Percentiles rank a stretch among this genome's conserved stretches.
Conservation (phyloP, 2,113 vertebrate species). For the Embiotoca jacksoni region DNA sequence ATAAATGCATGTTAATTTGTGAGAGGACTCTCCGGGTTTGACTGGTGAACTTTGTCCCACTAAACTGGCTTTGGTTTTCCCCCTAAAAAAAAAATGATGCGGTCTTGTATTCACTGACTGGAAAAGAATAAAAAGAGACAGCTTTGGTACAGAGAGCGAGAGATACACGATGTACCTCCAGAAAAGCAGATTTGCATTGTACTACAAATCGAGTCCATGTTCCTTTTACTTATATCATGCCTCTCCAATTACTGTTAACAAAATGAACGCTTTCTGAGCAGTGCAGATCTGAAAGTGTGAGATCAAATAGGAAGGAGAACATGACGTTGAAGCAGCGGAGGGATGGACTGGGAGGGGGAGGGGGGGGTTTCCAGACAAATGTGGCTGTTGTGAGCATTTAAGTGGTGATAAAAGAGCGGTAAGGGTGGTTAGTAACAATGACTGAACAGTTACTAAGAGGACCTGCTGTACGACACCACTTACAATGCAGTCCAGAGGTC, state of each 20-base stretch:
- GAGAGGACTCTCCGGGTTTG: neutral
- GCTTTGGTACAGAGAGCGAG: constrained; percentile 31
- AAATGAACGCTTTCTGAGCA: constrained; percentile 31
- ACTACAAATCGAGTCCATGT: constrained; percentile 58
- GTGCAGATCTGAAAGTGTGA: constrained; percentile 30
- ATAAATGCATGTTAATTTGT: no score
- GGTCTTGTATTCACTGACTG: neutral
- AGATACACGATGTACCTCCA: constrained; percentile 30
- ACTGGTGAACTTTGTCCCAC: constrained; percentile 16
- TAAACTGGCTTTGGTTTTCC: neutral
- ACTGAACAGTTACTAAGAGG: no score
- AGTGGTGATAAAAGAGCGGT: neutral
- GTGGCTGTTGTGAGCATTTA: neutral
- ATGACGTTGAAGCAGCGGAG: constrained; percentile 23
- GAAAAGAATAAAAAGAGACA: constrained; percentile 33
- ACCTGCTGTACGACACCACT: no score
- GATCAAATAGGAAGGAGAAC: constrained; percentile 54
- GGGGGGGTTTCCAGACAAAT: constrained; percentile 23
- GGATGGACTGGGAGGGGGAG: neutral
- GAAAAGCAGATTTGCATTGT: constrained; percentile 57
- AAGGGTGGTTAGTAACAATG: no score
- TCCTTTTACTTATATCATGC: constrained; percentile 50
- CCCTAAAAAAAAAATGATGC: neutral
- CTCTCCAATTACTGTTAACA: constrained; percentile 63
- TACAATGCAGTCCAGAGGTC: no score